Conservation (phyloP, 2,888 invertebrate species). For the Hetaerina titia region DNA sequence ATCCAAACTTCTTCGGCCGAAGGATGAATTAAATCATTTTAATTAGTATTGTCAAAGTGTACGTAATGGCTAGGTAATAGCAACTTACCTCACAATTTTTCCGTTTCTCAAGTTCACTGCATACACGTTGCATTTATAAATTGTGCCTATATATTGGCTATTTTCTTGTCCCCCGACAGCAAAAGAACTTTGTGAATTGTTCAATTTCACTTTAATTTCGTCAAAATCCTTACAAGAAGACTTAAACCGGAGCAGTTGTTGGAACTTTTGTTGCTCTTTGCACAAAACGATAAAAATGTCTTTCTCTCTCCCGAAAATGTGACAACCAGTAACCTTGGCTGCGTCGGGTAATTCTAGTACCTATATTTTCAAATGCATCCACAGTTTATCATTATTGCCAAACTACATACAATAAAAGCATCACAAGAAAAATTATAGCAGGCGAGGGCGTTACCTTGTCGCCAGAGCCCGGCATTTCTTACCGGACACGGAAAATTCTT, state of each 20-base stretch:
- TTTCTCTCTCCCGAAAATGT: conserved; percentile 43
- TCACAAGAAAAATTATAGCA: background rate
- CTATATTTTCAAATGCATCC: no score
- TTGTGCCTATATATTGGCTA: conserved; percentile 5
- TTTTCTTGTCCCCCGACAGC: conserved; percentile 32
- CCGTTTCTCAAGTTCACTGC: conserved; percentile 16
- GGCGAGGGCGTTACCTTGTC: no score
- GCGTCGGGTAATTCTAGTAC: background rate
- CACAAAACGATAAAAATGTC: conserved; percentile 45
- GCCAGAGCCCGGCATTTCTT: no score
- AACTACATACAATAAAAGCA: no score
- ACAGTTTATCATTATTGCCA: background rate
- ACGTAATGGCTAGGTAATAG: background rate
- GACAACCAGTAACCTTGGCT: conserved; percentile 69
- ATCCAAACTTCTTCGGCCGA: no score
- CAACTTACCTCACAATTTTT: conserved; percentile 2
- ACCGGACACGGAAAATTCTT: conserved; percentile 22
- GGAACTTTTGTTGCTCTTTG: background rate
- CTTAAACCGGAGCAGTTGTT: background rate
- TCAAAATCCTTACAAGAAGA: background rate
- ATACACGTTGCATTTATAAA: conserved; percentile 12
- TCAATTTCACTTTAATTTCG: background rate
- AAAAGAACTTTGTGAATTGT: background rate
- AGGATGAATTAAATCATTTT: no score
- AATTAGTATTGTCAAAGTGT: no score